Evolutionary conservation across 2,888 invertebrate genomes (phyloP).

Genomic region (Polyommatus icarus): DNA sequence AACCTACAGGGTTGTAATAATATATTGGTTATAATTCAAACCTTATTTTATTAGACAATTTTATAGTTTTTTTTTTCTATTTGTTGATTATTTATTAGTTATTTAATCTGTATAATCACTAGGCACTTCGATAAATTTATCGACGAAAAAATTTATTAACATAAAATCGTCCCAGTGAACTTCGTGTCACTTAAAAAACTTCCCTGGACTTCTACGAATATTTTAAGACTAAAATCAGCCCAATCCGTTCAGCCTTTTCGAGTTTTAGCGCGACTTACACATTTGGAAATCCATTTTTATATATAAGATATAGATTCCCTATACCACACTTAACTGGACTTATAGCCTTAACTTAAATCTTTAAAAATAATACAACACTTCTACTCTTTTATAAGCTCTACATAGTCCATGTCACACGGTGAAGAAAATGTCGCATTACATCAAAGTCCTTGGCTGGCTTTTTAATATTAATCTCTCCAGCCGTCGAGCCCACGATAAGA

Average conservation of each 20-base stretch:
- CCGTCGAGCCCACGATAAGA: slow-evolving; percentile 58
- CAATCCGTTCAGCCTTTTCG: no score
- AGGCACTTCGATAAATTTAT: no score
- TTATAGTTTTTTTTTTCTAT: background rate
- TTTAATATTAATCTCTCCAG: slow-evolving; percentile 61
- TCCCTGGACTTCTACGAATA: no score
- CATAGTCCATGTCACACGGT: slow-evolving; percentile 36
- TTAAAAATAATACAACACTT: background rate
- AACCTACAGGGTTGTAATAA: background rate
- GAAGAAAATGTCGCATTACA: slow-evolving; percentile 61
- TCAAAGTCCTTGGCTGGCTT: slow-evolving; percentile 60
- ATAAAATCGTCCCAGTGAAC: no score
- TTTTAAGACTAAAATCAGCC: no score
- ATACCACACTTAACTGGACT: no score
- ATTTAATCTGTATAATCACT: no score
- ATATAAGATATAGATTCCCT: no score
- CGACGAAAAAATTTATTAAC: no score
- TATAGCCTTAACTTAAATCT: background rate
- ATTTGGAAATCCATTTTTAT: no score
- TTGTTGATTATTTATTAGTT: background rate
- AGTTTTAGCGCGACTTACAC: no score
- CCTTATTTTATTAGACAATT: background rate
- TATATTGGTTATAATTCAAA: background rate
- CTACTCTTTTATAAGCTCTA: slow-evolving; percentile 33
- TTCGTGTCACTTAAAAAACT: no score